A percentile compares a stretch with the other conserved stretches of the same genome.
Conservation (phyloP, 2,888 invertebrate species). For the Melanostoma mellinum region DNA sequence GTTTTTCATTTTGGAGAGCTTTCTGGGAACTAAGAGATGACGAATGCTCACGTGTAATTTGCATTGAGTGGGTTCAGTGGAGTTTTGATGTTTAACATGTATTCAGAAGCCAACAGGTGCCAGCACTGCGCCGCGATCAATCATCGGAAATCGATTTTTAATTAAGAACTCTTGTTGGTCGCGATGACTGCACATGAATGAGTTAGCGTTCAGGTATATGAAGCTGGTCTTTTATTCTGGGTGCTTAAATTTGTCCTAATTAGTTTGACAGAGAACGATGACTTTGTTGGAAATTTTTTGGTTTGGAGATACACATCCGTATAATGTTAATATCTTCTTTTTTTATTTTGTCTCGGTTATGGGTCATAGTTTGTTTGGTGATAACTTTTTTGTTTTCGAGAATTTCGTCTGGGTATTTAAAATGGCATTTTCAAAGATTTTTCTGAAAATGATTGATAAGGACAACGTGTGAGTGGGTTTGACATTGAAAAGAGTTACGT, state of each 20-base stretch:
- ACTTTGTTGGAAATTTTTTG: conserved; percentile 74
- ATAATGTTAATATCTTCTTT: conserved; percentile 5
- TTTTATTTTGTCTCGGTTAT: conserved; percentile 1
- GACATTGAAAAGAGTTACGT: conserved; percentile 41
- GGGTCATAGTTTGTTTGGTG: conserved; percentile 22
- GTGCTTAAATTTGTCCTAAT: conserved; percentile 81
- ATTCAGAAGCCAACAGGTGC: conserved; percentile 82
- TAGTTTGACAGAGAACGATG: conserved; percentile 80
- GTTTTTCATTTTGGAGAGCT: conserved; percentile 40
- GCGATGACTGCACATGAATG: conserved; percentile 68
- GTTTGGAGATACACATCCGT: neutral
- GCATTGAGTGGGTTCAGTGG: conserved; percentile 64
- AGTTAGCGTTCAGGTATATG: conserved; percentile 53
- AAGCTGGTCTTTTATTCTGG: conserved; percentile 74
- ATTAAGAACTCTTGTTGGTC: conserved; percentile 82
- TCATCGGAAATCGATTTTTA: conserved; percentile 82
- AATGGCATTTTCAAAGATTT: conserved; percentile 60
- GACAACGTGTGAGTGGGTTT: conserved; percentile 11
- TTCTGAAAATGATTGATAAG: conserved; percentile 60
- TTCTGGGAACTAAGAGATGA: conserved; percentile 64
- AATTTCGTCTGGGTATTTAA: conserved; percentile 71
- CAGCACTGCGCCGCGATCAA: conserved; percentile 80
- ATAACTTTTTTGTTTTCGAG: conserved; percentile 44
- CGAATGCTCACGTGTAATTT: conserved; percentile 62
- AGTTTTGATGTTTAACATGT: conserved; percentile 79